Conservation (phyloP, 2,113 vertebrate species). For the Podocnemis expansa region DNA sequence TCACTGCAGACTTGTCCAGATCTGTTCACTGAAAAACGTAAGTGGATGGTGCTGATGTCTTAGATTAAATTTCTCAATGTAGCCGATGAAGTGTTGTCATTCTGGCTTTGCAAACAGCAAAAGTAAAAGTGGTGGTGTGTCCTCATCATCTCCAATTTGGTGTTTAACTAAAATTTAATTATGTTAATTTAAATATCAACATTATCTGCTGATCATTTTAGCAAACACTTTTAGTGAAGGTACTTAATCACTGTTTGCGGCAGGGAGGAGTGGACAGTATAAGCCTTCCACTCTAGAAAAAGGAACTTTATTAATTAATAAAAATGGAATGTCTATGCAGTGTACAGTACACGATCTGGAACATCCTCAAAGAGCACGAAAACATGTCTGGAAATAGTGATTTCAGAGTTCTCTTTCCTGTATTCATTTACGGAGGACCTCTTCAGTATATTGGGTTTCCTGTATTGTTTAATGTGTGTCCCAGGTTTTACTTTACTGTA, state of each 20-base stretch:
- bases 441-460: not conserved
- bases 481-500: not conserved
- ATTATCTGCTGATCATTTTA: not conserved
- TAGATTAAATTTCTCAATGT: not conserved
- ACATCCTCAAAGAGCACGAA: not conserved
- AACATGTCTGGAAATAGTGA: not conserved
- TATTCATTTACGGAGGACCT: not conserved
- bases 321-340: not conserved
- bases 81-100: not conserved
- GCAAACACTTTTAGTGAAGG: not conserved
- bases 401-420: not conserved
- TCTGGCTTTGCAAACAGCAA: not conserved
- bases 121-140: not conserved
- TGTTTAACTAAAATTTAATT: not conserved
- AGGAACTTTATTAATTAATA: not conserved
- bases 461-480: not conserved
- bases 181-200: not conserved
- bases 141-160: not conserved
- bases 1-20: rapidly evolving
- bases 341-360: not conserved
- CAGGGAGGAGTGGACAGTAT: not conserved
- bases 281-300: rapidly evolving
- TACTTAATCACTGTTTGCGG: not conserved
- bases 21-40: not conserved
- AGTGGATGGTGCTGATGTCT: not conserved